Base-by-base conservation (phyloP, 2,797 vertebrate genomes). In the Periparus ater region DNA sequence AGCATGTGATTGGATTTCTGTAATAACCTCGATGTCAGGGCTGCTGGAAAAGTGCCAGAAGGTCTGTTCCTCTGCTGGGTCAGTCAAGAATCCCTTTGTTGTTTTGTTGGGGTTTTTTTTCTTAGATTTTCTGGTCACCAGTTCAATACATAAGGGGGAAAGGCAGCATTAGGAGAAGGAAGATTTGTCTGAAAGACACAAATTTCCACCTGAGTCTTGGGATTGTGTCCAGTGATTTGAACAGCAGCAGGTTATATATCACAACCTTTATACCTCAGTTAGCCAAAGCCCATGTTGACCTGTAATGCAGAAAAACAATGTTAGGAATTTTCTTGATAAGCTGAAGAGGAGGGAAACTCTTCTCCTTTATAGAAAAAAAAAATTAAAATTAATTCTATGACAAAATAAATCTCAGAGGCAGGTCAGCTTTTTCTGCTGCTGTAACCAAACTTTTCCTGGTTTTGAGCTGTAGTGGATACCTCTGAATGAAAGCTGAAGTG, bases 11-110 rank as follows among this genome's bases (percentile, higher is more conserved):
- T 91, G 63, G 53, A 73, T 94, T 94, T 93, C 80, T 11, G 1
- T 51, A 95, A 92, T 74, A 92, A 77, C 77, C 55, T 82, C 3
- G 1, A 23, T 90, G 85, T 88, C 85, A 94, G 55, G 32, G 51
- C 62, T 78, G 25, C 58, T 91, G 90, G 73, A 90, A 86, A 88
- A 68, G 15, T 48, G 65, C 62, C 91, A 93, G 65, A 55, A 91
- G 27, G 22, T 84, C 76, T 92, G 32, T 34, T 94, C 61, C 48
- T 90, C 67, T 79, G 40, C 53, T 93, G 60, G 48, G 34, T 71
- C 65, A 82, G 62, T 79, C 60, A 89, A 87, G 45, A 87, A 76
- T 63, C 75, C 36, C 10, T 78, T 55, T 72, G 16, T 21, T 85
- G 9, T 3, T 1, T 11, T 22, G 40, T 61, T 27, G 34, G 11